Base-by-base conservation (phyloP, 2,888 invertebrate species). In the Pollenia labialis region DNA sequence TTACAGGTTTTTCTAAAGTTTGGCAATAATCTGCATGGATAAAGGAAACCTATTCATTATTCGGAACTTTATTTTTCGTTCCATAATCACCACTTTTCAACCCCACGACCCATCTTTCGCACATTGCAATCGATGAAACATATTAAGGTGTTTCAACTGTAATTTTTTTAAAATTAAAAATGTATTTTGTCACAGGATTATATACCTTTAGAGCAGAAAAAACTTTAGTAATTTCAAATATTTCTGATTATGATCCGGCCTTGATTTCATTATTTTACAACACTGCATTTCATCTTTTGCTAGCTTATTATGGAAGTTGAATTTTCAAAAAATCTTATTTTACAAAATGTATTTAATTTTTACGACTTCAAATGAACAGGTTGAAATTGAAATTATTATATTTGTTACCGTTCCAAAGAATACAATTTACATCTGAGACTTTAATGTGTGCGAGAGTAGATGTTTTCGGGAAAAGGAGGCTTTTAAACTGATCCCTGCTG, bases 401-500 rank as follows among this genome's bases (percentile, higher is more conserved):
- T 77, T 72, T 68, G 50, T 54, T 50, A 71, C 46, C 58, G 76
- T 54, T 77, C 69, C 48, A 74, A 82, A 74, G n/a, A 69, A 50
- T 58, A 80, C 68, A 69, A 72, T 75, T 86, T 86, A 56, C 86
- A 86, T 80, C 83, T 86, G 86, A 64, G 83, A 64, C 86, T 79
- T 77, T 40, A 23, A 16, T 16, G 14, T 44, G 42, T 64, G n/a
- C 44, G 42, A 16, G 11, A 58, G 60, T 60, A 23, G 52, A 76
- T 68, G 18, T 75, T 56, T 32, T 32, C 32, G 32, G 56, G 48
- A 42, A 81, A 82, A 18, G 16, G 16, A 40, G 75, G 69, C 75
- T 86, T 80, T 86, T 83, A 82, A 82, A 85, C 79, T 83, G 83
- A 86, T 86, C 86, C 86, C 86, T 83, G 83, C 83, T 86, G 86